Percentiles rank a stretch among this genome's conserved stretches.
These are phyloP conservation scores for Heterodera filipjevi DNA, from an alignment of 2,888 invertebrate species.

Conservation along the genomic window DNA sequence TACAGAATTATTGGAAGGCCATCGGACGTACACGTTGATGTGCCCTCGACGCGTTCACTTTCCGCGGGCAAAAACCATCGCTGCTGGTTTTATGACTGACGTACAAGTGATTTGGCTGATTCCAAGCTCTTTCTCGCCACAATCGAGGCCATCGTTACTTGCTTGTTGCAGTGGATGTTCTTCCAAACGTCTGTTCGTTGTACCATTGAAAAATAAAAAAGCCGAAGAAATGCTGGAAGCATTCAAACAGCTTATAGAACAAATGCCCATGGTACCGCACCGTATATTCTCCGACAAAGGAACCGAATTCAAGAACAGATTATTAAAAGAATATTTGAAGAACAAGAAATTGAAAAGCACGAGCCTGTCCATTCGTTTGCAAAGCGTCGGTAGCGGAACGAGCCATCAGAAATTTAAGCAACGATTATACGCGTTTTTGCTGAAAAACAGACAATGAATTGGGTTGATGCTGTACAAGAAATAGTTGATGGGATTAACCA, in stretches of 20 bases:
- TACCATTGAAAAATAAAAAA: not conserved
- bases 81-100: conserved; percentile 15
- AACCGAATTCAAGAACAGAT: not conserved
- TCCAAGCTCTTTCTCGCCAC: conserved; percentile 6
- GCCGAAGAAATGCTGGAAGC: too few relatives aligned
- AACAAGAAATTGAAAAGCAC: too few relatives aligned
- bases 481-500: too few relatives aligned
- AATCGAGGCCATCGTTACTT: conserved; percentile 20
- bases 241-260: not conserved
- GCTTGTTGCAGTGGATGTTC: conserved; percentile 21
- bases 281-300: conserved; percentile 6
- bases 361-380: too few relatives aligned
- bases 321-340: conserved; percentile 5
- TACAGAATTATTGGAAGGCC: conserved; percentile 1
- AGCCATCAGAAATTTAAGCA: too few relatives aligned
- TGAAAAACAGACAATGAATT: too few relatives aligned
- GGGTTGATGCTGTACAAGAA: too few relatives aligned
- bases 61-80: not conserved
- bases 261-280: conserved; percentile 17
- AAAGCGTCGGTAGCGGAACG: too few relatives aligned
- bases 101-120: conserved; percentile 14
- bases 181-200: conserved; percentile 18
- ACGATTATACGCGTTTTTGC: too few relatives aligned
- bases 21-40: conserved; percentile 10
- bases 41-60: not conserved